Evolutionary conservation across 2,113 vertebrate species (phyloP).

Genomic region (Zosterops pallidus): DNA sequence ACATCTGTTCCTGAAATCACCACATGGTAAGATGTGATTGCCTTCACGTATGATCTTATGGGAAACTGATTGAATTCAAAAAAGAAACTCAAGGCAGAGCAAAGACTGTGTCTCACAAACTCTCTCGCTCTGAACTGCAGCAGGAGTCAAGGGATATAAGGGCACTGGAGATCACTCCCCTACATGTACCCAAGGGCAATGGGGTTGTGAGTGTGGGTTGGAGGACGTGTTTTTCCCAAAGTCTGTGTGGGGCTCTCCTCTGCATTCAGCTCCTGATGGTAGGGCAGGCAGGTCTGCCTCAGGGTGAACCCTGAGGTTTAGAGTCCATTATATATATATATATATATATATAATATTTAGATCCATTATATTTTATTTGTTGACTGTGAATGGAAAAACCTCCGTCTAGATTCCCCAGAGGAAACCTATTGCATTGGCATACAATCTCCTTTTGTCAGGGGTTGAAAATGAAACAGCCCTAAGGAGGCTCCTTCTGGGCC

Average conservation of each 20-base stretch:
- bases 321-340: background rate
- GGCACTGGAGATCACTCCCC: background rate
- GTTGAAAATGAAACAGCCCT: background rate
- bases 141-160: fast-evolving
- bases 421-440: background rate
- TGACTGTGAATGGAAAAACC: background rate
- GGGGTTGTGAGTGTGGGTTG: background rate
- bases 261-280: background rate
- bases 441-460: background rate
- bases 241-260: background rate
- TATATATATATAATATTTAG: background rate
- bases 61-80: background rate
- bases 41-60: background rate
- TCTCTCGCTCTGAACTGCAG: background rate
- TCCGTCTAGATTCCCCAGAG: background rate
- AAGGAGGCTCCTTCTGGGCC: background rate
- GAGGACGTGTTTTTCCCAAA: background rate
- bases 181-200: too few species aligned
- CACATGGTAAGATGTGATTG: background rate
- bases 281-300: background rate
- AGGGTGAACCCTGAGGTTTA: background rate
- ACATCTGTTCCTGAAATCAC: background rate
- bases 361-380: background rate
- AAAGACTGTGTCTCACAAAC: background rate
- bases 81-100: background rate